Evolutionary conservation across 2,797 vertebrate species (phyloP), one percentile per base, ranked within the genome.

Genomic region (Gorsachius magnificus): DNA sequence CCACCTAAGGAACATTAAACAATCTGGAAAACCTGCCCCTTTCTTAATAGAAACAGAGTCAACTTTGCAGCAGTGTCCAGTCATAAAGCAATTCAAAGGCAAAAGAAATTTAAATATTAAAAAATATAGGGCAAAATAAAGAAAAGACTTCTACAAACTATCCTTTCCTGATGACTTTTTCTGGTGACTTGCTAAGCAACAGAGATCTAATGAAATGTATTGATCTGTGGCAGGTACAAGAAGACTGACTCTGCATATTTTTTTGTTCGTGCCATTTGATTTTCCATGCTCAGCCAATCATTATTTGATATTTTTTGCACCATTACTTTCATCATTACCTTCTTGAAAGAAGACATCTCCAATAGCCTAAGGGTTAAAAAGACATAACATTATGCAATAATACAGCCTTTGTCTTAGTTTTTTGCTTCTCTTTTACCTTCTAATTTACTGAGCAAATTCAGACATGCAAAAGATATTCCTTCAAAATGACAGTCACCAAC

Each of bases 1-100:
- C 20, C 63, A 95, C 85, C 35, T 85, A 92, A 75, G 66, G 74
- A 88, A 65, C 89, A 86, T 90, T 69, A 86, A 92, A 74, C 64
- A 61, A 68, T 45, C 50, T 71, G 71, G 85, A 57, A 88, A 87
- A 31, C 29, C 43, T 81, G 35, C 36, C 38, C 87, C 33, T 35
- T 95, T 93, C 80, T 89, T 86, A 65, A 61, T 12, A 83, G 17
- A 88, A 87, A 64, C 31, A 3, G 21, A 38, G 17, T 31, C 57
- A 91, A 3, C 5, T 66, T 71, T 85, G 53, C 24, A 64, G 29
- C 35, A 61, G 26, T 9, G 35, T 53, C 53, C 31, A 89, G 77
- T 54, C 15, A 60, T 3, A 78, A 63, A 54, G 22, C 13, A 63
- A 64, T 61, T 77, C 16, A 93, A 88, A 71, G n/a, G 16, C 33